Base-by-base conservation (phyloP, 2,113 vertebrate species). In the Planiliza haematocheilus region DNA sequence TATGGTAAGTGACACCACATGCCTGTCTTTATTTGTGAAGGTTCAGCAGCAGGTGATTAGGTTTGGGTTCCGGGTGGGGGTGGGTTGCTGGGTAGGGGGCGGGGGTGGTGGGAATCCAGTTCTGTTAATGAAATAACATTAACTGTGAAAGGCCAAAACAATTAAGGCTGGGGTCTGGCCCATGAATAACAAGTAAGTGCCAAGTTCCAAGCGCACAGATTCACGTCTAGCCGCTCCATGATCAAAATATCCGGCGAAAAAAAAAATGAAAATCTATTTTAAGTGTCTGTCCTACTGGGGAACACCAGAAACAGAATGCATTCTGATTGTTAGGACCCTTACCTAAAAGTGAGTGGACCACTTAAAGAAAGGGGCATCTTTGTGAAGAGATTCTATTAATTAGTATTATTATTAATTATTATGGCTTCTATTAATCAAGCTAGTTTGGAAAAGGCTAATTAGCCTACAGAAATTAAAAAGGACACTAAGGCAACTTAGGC, bases 1-100 rank as follows among this genome's bases (percentile, higher is more conserved):
- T 83, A 88, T 86, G 70, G 80, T 82, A 87, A 91, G 45, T 12
- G 82, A 87, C 57, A 84, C 60, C 11, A 24, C 34, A 5, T 7
- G 64, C 51, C 70, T 60, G 70, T 80, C 72, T 81, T 53, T 52
- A 76, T 76, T 48, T 70, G 70, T 84, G 81, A 77, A 53, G 68
- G 9, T 56, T 77, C 14, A 0, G 17, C 66, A 84, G 70, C 84
- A 87, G 86, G 74, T 85, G 83, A 86, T 77, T 36, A 39, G 43
- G 50, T 63, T 55, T 45, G 52, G 8, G 59, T 70, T 72, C 67
- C 73, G 24, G 21, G 7, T 30, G 18, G 52, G 36, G 43, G 24
- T 30, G 24, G 24, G 24, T 30, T 30, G 24, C 24, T 30, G 55
- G 37, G 21, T 5, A 38, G 14, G 48, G 37, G 18, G 53, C 20